These are phyloP conservation scores for Drosophila mimica DNA, from an alignment of 2,888 invertebrate genomes.

Conservation along the genomic window DNA sequence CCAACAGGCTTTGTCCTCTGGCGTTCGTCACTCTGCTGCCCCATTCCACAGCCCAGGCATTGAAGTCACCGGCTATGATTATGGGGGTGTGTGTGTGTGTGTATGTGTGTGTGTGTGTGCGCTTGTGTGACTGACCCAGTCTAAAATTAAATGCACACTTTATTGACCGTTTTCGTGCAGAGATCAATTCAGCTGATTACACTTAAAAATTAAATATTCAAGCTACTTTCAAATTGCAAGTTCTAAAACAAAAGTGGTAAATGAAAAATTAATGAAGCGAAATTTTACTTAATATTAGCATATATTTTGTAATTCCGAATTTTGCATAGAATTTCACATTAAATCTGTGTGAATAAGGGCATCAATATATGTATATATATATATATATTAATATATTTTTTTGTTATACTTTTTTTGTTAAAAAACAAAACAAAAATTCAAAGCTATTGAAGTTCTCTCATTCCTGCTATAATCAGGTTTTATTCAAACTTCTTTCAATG, in stretches of 20 bases:
- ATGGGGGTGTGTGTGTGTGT: conserved; percentile 7
- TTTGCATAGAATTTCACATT: not conserved
- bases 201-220: conserved; percentile 10
- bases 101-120: conserved; percentile 21
- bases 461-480: not conserved
- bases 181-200: conserved; percentile 12
- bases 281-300: not conserved
- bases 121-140: conserved; percentile 58
- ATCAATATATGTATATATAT: too few species aligned
- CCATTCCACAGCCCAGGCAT: too few species aligned
- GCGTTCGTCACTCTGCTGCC: too few species aligned
- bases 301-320: not conserved
- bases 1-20: too few species aligned
- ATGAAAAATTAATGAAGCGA: not conserved
- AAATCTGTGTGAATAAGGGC: not conserved
- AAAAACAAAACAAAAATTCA: not conserved
- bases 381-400: not conserved
- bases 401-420: not conserved
- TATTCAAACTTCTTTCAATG: not conserved
- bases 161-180: conserved; percentile 57
- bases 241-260: not conserved
- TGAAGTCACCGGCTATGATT: too few species aligned
- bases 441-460: not conserved
- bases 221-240: not conserved
- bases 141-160: conserved; percentile 58